Conservation (phyloP, 1,140 invertebrate species). For the Leptinotarsa defecta region DNA sequence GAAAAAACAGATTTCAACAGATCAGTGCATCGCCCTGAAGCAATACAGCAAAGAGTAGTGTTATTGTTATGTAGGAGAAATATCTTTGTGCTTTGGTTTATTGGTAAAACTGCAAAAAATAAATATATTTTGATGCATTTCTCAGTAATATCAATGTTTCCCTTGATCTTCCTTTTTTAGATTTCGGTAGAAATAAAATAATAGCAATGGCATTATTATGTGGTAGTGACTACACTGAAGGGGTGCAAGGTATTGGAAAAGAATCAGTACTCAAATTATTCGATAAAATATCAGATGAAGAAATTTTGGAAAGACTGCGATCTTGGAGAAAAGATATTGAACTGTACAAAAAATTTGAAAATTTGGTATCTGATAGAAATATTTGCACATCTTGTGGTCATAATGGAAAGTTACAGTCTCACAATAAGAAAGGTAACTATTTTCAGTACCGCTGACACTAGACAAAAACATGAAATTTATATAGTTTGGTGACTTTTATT, state of each 20-base stretch:
- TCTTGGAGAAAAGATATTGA: constrained; percentile 65
- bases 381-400: constrained; percentile 73
- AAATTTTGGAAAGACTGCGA: constrained; percentile 68
- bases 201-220: constrained; percentile 81
- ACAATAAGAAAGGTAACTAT: constrained; percentile 60
- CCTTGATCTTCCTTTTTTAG: constrained; percentile 49
- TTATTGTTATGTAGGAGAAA: too few relatives aligned
- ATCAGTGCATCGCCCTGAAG: too few relatives aligned
- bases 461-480: too few relatives aligned
- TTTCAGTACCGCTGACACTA: neutral
- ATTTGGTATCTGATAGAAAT: constrained; percentile 61
- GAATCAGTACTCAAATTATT: constrained; percentile 78
- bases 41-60: too few relatives aligned
- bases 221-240: constrained; percentile 86
- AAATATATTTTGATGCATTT: too few relatives aligned
- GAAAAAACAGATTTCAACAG: too few relatives aligned
- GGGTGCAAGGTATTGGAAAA: constrained; percentile 80
- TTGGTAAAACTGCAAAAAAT: too few relatives aligned
- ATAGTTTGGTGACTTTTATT: constrained; percentile 14
- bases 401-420: constrained; percentile 63
- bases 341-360: constrained; percentile 61
- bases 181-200: constrained; percentile 80
- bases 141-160: too few relatives aligned
- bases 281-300: constrained; percentile 63
- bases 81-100: too few relatives aligned